Conservation (phyloP, 2,113 vertebrate genomes). For the Mesembrinibis cayennensis region DNA sequence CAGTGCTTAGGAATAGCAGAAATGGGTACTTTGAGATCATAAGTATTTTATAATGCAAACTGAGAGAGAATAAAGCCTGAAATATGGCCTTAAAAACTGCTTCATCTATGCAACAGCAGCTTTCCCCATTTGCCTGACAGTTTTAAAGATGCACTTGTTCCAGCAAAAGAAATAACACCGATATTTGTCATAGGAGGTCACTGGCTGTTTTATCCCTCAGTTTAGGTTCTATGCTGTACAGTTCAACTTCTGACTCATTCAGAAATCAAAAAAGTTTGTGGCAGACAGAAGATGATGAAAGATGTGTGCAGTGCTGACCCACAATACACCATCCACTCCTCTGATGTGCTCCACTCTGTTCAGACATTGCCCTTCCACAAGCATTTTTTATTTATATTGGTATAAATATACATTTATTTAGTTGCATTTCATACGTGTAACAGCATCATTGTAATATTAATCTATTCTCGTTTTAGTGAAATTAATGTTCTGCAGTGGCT, state of each 20-base stretch:
- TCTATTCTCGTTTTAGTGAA: background rate
- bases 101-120: background rate
- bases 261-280: background rate
- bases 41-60: background rate
- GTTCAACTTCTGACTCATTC: background rate
- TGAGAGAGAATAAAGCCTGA: background rate
- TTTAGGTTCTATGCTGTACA: background rate
- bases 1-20: background rate
- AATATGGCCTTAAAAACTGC: background rate
- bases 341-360: background rate
- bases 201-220: background rate
- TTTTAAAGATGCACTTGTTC: background rate
- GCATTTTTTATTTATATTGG: accelerated
- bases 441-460: background rate
- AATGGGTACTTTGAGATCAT: background rate
- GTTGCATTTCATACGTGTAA: accelerated
- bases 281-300: background rate
- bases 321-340: accelerated
- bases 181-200: background rate
- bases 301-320: background rate
- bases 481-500: background rate
- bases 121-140: background rate
- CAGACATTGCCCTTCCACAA: background rate
- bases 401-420: background rate
- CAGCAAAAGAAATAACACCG: background rate